Evolutionary conservation across 2,113 vertebrate genomes (phyloP).

Genomic region (Mastomys coucha): DNA sequence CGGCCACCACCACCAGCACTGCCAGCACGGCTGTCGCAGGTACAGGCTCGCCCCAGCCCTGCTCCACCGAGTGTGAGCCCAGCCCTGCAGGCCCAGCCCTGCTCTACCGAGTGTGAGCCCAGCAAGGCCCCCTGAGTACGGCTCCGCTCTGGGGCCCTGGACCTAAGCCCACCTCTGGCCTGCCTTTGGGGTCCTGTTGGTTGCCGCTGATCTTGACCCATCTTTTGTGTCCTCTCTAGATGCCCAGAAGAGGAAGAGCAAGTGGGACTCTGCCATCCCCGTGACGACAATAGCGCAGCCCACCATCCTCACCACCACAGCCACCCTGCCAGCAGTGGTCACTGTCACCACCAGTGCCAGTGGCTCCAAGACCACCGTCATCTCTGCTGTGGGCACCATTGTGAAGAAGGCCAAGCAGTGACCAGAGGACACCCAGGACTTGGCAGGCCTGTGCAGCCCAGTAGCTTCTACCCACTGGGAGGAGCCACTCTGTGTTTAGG

Average conservation of each 20-base stretch:
- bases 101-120: neutral
- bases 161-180: neutral
- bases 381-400: conserved; percentile 98
- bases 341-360: conserved; percentile 98
- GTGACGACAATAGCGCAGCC: conserved; percentile 95
- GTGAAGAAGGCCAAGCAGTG: conserved; percentile 99
- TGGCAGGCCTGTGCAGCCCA: conserved; percentile 78
- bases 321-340: conserved; percentile 95
- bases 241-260: conserved; percentile 98
- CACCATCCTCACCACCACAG: conserved; percentile 95
- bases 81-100: neutral
- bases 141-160: neutral
- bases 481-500: conserved; percentile 67
- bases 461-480: conserved; percentile 77
- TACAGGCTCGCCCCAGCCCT: conserved; percentile 77
- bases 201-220: neutral
- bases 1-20: conserved; percentile 91
- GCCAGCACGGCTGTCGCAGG: conserved; percentile 94
- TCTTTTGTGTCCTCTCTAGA: conserved; percentile 86
- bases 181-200: rapidly evolving
- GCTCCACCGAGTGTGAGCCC: neutral
- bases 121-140: rapidly evolving
- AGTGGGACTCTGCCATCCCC: conserved; percentile 98
- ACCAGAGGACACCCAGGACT: conserved; percentile 69
- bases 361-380: conserved; percentile 98